Evolutionary conservation across 1,140 invertebrate species (phyloP).

Genomic region (Chrysopa pallens): DNA sequence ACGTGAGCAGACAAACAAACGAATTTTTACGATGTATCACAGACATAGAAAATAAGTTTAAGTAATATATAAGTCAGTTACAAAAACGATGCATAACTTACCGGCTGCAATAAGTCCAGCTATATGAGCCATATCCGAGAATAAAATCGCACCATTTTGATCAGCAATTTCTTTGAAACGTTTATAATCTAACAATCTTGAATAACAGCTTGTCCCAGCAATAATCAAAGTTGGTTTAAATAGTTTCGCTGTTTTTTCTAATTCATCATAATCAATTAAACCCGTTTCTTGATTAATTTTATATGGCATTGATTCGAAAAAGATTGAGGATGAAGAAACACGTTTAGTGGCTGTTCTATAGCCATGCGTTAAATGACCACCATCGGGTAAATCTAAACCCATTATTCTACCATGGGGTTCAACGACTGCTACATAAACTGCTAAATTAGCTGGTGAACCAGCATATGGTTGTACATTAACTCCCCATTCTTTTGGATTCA

Average conservation of each 20-base stretch:
- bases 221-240: conserved; percentile 91
- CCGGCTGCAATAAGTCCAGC: conserved; percentile 79
- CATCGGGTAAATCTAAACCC: conserved; percentile 91
- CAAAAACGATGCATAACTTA: no score
- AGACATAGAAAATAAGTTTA: no score
- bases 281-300: conserved; percentile 69
- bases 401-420: conserved; percentile 92
- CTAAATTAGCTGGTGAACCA: conserved; percentile 94
- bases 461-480: conserved; percentile 97
- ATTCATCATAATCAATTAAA: conserved; percentile 83
- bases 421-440: conserved; percentile 70
- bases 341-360: conserved; percentile 83
- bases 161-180: conserved; percentile 78
- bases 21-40: no score
- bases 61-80: no score
- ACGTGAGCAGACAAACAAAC: no score
- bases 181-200: conserved; percentile 70
- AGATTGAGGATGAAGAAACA: conserved; percentile 93
- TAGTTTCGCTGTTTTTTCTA: conserved; percentile 62
- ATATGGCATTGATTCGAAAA: conserved; percentile 98
- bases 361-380: conserved; percentile 90
- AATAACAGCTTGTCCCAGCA: conserved; percentile 83
- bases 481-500: conserved; percentile 82
- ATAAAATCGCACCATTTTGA: conserved; percentile 68
- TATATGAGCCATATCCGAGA: conserved; percentile 93